Percentiles rank a stretch among this genome's conserved stretches.
Evolutionary conservation across 2,113 vertebrate species (phyloP).

Genomic region (Tychaedon coryphoeus): DNA sequence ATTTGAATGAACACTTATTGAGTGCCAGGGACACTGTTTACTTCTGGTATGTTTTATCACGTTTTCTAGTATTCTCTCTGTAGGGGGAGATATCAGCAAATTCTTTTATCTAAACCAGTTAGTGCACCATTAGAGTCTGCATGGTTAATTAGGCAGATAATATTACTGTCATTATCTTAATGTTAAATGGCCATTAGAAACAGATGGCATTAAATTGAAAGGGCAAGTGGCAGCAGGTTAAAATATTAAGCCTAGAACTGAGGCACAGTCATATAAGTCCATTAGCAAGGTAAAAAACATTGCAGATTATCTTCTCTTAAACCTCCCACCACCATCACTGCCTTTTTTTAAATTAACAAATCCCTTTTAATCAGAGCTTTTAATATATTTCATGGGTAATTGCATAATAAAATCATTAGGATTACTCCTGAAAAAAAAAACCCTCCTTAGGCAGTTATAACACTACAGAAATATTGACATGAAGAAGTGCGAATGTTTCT

Average conservation of each 20-base stretch:
- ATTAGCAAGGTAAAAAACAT: slow-evolving; percentile 72
- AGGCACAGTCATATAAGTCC: slow-evolving; percentile 54
- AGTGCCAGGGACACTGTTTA: slow-evolving; percentile 47
- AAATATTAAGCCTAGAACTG: slow-evolving; percentile 39
- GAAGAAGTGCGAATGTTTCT: slow-evolving; percentile 34
- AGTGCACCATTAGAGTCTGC: slow-evolving; percentile 69
- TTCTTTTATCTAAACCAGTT: slow-evolving; percentile 78
- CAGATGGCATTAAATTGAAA: slow-evolving; percentile 64
- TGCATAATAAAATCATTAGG: slow-evolving; percentile 59
- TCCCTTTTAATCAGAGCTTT: slow-evolving; percentile 61
- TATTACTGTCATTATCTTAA: slow-evolving; percentile 74
- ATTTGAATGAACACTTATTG: slow-evolving; percentile 56
- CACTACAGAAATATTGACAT: slow-evolving; percentile 63
- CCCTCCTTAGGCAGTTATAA: slow-evolving; percentile 52
- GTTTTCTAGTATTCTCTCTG: slow-evolving; percentile 53
- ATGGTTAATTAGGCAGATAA: slow-evolving; percentile 73
- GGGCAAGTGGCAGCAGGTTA: slow-evolving; percentile 37
- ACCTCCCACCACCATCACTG: background rate
- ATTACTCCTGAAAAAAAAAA: slow-evolving; percentile 43
- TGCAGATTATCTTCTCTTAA: slow-evolving; percentile 48
- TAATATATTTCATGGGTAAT: slow-evolving; percentile 67
- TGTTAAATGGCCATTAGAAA: slow-evolving; percentile 76
- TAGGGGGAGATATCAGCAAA: slow-evolving; percentile 67
- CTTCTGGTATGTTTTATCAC: slow-evolving; percentile 55
- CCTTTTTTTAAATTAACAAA: slow-evolving; percentile 16